These are phyloP conservation scores for Dasyurus viverrinus DNA, from an alignment of 2,113 vertebrate species.

Conservation along the genomic window DNA sequence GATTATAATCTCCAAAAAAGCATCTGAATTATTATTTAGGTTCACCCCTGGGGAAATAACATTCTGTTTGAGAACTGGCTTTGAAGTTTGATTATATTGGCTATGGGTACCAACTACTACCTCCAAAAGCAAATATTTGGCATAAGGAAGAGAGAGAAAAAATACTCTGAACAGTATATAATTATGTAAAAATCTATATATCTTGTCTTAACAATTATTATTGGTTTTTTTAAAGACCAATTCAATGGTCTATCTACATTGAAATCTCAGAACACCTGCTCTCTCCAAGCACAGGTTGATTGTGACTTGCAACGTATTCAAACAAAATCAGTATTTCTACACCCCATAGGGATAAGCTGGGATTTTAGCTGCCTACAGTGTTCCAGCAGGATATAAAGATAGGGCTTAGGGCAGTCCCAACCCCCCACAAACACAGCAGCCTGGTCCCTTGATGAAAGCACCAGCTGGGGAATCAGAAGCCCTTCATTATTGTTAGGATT, in stretches of 20 bases:
- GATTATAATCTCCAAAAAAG: background rate
- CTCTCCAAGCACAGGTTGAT: background rate
- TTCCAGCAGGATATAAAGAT: background rate
- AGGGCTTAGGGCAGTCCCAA: background rate
- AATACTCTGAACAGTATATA: background rate
- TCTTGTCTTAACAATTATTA: background rate
- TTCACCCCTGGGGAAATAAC: background rate
- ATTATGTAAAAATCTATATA: background rate
- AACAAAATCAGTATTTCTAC: background rate
- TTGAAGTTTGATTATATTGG: background rate
- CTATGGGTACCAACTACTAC: no score
- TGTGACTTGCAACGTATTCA: background rate
- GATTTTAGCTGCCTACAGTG: background rate
- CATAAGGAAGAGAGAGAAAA: background rate
- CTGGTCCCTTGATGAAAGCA: background rate
- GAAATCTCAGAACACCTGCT: conserved; percentile 12
- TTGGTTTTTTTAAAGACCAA: background rate
- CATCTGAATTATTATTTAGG: background rate
- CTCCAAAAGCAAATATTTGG: background rate
- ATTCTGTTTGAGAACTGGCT: conserved; percentile 17
- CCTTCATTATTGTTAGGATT: background rate
- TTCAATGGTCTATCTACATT: background rate
- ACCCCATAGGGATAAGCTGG: background rate
- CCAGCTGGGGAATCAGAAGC: background rate
- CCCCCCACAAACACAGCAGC: background rate